Conservation (phyloP, 2,888 invertebrate genomes). For the Nesidiocoris tenuis region DNA sequence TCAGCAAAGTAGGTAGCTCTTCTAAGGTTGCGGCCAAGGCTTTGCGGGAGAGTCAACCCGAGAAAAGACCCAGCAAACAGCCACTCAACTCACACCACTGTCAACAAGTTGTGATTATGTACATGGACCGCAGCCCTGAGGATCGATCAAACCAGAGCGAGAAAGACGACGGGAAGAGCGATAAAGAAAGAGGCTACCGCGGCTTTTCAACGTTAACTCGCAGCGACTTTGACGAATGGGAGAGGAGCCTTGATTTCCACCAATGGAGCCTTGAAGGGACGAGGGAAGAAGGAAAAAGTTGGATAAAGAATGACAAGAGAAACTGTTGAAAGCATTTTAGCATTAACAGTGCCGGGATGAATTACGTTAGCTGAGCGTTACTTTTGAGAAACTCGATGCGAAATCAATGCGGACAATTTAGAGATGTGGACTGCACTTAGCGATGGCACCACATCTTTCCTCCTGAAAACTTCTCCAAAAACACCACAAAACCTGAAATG, state of each 20-base stretch:
- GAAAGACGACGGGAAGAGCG: not conserved
- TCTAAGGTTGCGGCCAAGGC: too few relatives aligned
- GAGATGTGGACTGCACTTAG: too few relatives aligned
- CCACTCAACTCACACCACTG: not conserved
- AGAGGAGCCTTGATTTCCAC: not conserved
- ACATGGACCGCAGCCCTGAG: constrained; percentile 2
- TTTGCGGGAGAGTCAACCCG: not conserved
- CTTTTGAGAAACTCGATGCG: too few relatives aligned
- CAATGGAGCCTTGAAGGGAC: not conserved
- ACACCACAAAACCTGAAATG: too few relatives aligned
- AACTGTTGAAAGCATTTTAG: constrained; percentile 15
- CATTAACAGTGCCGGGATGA: not conserved
- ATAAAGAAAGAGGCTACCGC: constrained; percentile 5
- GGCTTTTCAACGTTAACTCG: constrained; percentile 9
- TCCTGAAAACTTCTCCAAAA: too few relatives aligned
- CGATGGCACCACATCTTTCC: too few relatives aligned
- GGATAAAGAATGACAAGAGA: not conserved
- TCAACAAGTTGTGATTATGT: constrained; percentile 28
- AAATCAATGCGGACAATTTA: too few relatives aligned
- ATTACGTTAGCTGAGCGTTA: too few relatives aligned
- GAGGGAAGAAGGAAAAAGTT: not conserved
- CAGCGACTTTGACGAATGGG: constrained; percentile 18
- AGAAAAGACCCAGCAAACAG: not conserved
- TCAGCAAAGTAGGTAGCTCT: too few relatives aligned
- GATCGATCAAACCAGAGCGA: not conserved